phyloP scores from a whole-genome alignment of 2,888 invertebrate species.

The Alsophila aescularia region DNA sequence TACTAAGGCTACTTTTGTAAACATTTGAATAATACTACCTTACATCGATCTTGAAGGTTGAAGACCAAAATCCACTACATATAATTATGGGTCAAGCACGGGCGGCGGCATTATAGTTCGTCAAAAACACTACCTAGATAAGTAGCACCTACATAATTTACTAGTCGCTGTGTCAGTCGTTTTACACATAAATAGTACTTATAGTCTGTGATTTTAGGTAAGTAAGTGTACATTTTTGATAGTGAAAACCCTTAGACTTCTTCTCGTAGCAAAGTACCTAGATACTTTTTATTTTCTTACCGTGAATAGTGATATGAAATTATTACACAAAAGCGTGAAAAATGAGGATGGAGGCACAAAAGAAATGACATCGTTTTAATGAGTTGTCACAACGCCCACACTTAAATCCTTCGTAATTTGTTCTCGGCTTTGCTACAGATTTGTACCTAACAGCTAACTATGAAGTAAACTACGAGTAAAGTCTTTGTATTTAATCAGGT shows the following conservation, averaged over 20 bases:
- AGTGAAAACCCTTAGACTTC: not conserved
- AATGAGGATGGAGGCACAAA: slow-evolving; percentile 22
- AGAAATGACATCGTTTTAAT: slow-evolving; percentile 20
- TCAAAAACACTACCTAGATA: too few species aligned
- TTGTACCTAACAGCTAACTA: not conserved
- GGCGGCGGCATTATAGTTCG: too few species aligned
- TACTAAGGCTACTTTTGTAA: too few species aligned
- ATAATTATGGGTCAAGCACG: too few species aligned
- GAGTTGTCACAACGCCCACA: slow-evolving; percentile 16
- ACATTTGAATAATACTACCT: too few species aligned
- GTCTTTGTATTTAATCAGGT: not conserved
- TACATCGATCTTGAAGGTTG: too few species aligned
- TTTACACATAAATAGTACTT: too few species aligned
- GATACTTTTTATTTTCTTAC: not conserved
- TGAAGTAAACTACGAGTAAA: too few species aligned
- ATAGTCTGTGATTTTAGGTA: not conserved
- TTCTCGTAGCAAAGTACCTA: not conserved
- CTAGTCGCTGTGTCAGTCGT: too few species aligned
- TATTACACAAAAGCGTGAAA: slow-evolving; percentile 16
- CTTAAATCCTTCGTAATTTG: slow-evolving; percentile 21
- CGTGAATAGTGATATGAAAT: not conserved
- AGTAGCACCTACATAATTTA: too few species aligned
- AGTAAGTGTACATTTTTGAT: not conserved
- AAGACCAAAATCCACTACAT: too few species aligned
- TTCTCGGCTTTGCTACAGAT: slow-evolving; percentile 4